These are phyloP conservation scores for Mizuhopecten yessoensis DNA, from an alignment of 1,140 invertebrate species.

Conservation along the genomic window DNA sequence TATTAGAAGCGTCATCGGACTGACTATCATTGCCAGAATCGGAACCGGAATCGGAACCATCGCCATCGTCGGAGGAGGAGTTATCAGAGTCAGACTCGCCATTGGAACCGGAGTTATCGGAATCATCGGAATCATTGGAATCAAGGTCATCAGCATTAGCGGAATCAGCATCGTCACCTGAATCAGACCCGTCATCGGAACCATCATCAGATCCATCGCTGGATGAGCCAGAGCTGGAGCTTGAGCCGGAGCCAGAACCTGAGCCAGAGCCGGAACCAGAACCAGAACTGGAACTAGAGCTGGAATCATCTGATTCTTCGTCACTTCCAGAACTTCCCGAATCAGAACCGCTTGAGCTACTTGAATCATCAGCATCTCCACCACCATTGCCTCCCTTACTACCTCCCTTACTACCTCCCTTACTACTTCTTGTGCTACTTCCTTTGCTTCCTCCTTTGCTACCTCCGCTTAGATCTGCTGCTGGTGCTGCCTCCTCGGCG, in stretches of 20 bases:
- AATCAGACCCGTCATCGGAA: conserved; percentile 14
- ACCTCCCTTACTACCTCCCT: background rate
- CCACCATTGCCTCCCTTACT: background rate
- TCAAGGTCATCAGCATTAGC: background rate
- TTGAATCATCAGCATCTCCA: background rate
- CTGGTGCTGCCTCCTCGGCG: background rate
- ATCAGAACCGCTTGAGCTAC: background rate
- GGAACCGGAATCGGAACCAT: background rate
- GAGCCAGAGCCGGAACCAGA: background rate
- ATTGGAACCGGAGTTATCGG: background rate
- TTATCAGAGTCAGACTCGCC: background rate
- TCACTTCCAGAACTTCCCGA: background rate
- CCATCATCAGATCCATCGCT: background rate
- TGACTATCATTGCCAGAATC: background rate
- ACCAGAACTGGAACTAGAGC: background rate
- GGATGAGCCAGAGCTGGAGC: background rate
- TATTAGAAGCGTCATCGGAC: background rate
- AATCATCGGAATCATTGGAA: conserved; percentile 28
- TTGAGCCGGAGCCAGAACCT: background rate
- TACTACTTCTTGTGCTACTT: background rate
- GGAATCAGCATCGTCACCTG: conserved; percentile 16
- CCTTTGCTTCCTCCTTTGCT: background rate
- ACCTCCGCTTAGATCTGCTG: background rate
- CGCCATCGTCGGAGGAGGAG: background rate
- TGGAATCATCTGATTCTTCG: background rate